phyloP scores from a whole-genome alignment of 2,888 invertebrate species.

The Plagiodera versicolora region DNA sequence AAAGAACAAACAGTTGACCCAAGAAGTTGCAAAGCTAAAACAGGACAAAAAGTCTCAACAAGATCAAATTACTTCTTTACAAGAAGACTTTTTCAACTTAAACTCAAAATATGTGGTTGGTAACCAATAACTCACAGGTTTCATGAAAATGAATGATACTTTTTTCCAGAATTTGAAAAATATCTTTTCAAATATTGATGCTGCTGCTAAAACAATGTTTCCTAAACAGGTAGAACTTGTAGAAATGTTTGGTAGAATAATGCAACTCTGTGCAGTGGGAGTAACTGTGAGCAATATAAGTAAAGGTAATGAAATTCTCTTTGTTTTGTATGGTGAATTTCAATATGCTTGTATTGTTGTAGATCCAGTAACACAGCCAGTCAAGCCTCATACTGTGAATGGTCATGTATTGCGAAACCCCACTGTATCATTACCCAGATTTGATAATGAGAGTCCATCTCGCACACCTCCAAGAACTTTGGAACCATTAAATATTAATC shows the following conservation, averaged over 20 bases:
- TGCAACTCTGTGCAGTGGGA: slow-evolving; percentile 25
- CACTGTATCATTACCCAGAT: slow-evolving; percentile 24
- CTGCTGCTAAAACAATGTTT: slow-evolving; percentile 17
- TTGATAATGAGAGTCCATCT: slow-evolving; percentile 11
- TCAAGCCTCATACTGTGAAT: slow-evolving; percentile 29
- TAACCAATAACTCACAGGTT: neutral
- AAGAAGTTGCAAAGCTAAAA: slow-evolving; percentile 25
- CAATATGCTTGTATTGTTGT: too few relatives aligned
- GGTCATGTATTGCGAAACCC: slow-evolving; percentile 28
- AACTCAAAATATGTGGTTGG: slow-evolving; percentile 29
- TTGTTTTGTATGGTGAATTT: too few relatives aligned
- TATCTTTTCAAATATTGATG: slow-evolving; percentile 23
- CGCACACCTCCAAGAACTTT: slow-evolving; percentile 3
- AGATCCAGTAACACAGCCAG: slow-evolving; percentile 20
- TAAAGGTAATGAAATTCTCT: slow-evolving; percentile 27
- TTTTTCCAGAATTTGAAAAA: slow-evolving; percentile 25
- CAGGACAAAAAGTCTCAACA: slow-evolving; percentile 24
- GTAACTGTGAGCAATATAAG: slow-evolving; percentile 15
- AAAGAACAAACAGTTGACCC: slow-evolving; percentile 22
- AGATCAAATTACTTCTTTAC: slow-evolving; percentile 17
- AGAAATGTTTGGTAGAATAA: slow-evolving; percentile 19
- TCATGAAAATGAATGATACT: neutral
- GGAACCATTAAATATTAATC: neutral
- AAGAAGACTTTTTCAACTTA: slow-evolving; percentile 21
- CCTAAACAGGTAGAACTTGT: slow-evolving; percentile 21